Evolutionary conservation across 2,797 vertebrate genomes (phyloP).

Genomic region (Propithecus perrieri): DNA sequence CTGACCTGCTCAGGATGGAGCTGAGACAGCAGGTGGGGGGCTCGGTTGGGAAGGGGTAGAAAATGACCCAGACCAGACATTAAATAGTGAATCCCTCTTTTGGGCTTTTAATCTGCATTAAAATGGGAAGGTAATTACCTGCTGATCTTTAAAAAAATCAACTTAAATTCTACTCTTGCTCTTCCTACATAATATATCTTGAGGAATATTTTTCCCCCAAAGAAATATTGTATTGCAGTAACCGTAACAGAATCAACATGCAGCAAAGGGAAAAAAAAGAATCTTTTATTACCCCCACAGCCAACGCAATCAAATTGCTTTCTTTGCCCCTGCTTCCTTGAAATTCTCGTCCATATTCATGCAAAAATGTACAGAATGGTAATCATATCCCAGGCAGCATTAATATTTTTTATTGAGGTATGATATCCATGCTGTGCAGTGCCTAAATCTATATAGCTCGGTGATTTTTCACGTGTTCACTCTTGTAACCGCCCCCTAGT

Average conservation of each 20-base stretch:
- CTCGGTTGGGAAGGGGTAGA: background rate
- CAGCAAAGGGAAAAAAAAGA: background rate
- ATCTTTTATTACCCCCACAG: background rate
- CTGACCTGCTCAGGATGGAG: background rate
- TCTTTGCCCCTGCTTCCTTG: constrained; percentile 34
- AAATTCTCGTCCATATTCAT: constrained; percentile 26
- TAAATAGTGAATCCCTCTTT: background rate
- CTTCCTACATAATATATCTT: constrained; percentile 29
- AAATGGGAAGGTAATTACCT: background rate
- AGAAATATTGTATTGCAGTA: background rate
- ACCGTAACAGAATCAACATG: constrained; percentile 18
- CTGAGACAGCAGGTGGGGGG: background rate
- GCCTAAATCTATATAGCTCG: background rate
- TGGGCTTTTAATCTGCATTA: background rate
- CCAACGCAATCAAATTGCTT: constrained; percentile 10
- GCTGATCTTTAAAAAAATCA: background rate
- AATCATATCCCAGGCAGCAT: background rate
- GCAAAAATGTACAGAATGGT: constrained; percentile 13
- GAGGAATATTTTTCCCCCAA: background rate
- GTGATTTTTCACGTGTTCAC: constrained; percentile 42
- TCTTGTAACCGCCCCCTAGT: background rate
- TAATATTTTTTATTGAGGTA: background rate
- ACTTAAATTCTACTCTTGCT: background rate
- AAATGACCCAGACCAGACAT: background rate
- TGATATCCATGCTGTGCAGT: background rate